A percentile compares a stretch with the other conserved stretches of the same genome.
Evolutionary conservation across 2,113 vertebrate genomes (phyloP).

Genomic region (Onychostruthus taczanowskii): DNA sequence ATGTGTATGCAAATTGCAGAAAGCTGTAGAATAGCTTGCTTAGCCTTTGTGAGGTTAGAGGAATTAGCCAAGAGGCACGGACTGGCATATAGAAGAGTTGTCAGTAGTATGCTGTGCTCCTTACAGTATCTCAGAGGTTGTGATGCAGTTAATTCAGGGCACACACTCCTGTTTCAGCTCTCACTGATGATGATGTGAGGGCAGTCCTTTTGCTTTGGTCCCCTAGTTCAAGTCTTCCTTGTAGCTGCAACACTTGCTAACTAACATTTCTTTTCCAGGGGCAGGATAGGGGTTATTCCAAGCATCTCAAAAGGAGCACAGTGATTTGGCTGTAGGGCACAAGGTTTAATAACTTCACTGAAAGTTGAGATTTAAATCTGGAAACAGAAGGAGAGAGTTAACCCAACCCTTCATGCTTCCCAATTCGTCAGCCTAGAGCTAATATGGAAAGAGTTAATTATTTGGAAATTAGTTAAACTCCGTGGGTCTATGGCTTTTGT

Average conservation of each 20-base stretch:
- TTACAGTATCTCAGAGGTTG: not conserved
- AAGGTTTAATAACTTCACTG: not conserved
- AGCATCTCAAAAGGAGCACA: not conserved
- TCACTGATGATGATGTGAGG: not conserved
- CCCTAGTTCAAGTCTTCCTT: not conserved
- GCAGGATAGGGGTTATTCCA: not conserved
- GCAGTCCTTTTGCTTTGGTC: not conserved
- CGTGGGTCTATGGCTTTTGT: not conserved
- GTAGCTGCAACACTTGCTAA: fast-evolving
- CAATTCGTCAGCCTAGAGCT: not conserved
- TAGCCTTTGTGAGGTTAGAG: too few relatives aligned
- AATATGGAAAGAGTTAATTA: not conserved
- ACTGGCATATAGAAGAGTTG: not conserved
- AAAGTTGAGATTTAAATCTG: not conserved
- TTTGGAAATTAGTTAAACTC: not conserved
- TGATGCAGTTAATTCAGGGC: not conserved
- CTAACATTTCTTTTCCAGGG: not conserved
- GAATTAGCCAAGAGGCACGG: not conserved
- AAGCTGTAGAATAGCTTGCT: not conserved
- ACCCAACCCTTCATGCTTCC: not conserved
- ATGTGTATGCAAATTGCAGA: not conserved
- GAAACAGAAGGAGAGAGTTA: not conserved
- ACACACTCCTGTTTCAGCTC: not conserved
- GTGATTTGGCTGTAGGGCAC: not conserved
- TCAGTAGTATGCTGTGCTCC: not conserved